These are phyloP conservation scores for Dioctria rufipes DNA, from an alignment of 2,888 invertebrate genomes.

Conservation along the genomic window DNA sequence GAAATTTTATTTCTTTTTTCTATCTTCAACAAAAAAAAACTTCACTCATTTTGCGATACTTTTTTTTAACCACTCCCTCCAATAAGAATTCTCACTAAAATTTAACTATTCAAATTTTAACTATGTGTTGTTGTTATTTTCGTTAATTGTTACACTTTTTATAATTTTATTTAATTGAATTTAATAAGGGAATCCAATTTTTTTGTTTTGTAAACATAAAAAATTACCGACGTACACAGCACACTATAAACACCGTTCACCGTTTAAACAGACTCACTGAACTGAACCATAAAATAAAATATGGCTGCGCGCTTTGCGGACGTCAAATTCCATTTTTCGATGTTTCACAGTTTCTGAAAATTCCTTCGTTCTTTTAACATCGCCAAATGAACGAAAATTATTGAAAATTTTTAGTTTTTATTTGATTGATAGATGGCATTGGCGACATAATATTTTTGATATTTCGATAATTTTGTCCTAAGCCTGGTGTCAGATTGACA, in stretches of 20 bases:
- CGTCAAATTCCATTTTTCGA: slow-evolving; percentile 21
- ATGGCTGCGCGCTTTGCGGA: not conserved
- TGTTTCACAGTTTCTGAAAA: not conserved
- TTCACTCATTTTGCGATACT: slow-evolving; percentile 15
- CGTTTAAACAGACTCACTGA: slow-evolving; percentile 39
- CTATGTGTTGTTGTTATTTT: no score
- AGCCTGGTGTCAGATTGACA: not conserved
- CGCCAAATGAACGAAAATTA: no score
- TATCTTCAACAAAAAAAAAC: not conserved
- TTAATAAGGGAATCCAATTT: slow-evolving; percentile 3
- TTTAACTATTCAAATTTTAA: not conserved
- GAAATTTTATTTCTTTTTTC: not conserved
- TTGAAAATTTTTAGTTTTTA: no score
- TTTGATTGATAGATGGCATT: no score
- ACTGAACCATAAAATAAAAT: not conserved
- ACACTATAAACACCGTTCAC: slow-evolving; percentile 7
- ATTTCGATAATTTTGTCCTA: no score
- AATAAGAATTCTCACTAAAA: not conserved
- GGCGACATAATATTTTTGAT: no score
- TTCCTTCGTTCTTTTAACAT: not conserved
- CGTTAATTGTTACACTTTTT: no score
- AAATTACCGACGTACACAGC: not conserved
- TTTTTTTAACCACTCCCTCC: slow-evolving; percentile 16
- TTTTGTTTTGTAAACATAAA: slow-evolving; percentile 46
- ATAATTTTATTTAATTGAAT: not conserved